A percentile compares a stretch with the other conserved stretches of the same genome.
phyloP scores from a whole-genome alignment of 2,888 invertebrate genomes.

The Epiblema foenella region DNA sequence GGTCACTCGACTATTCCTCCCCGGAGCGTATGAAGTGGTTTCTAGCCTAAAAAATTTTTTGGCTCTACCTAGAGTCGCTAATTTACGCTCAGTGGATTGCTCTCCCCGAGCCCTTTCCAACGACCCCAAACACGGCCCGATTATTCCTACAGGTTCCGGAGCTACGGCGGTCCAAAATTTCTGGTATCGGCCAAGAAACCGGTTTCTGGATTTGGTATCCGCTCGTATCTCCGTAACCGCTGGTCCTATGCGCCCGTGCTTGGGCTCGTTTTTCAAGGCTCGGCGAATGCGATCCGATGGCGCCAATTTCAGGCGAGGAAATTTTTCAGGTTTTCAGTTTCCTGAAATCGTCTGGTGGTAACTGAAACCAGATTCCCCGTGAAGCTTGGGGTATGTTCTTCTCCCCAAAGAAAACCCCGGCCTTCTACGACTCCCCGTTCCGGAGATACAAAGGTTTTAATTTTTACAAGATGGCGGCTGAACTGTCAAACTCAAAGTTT shows the following conservation, averaged over 20 bases:
- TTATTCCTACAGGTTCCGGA: background rate
- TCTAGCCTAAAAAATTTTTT: too few species aligned
- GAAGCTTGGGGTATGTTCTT: constrained; percentile 6
- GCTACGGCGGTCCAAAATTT: background rate
- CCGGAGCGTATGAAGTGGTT: too few species aligned
- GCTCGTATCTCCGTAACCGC: background rate
- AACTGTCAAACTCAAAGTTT: background rate
- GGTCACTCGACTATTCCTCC: too few species aligned
- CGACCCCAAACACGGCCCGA: background rate
- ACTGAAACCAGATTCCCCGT: too few species aligned
- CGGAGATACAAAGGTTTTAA: constrained; percentile 8
- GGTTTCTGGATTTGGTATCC: background rate
- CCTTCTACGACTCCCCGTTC: background rate
- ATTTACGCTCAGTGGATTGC: background rate
- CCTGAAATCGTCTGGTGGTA: background rate
- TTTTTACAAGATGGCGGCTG: constrained; percentile 21
- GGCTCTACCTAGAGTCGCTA: constrained; percentile 10
- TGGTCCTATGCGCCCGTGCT: background rate
- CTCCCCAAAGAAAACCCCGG: constrained; percentile 3
- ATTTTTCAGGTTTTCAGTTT: background rate
- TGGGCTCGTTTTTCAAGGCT: constrained; percentile 8
- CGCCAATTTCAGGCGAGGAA: too few species aligned
- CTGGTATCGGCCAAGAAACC: background rate
- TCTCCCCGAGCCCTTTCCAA: constrained; percentile 10
- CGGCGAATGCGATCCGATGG: background rate